Base-by-base conservation (phyloP, 2,888 invertebrate genomes). In the Xylota segnis region DNA sequence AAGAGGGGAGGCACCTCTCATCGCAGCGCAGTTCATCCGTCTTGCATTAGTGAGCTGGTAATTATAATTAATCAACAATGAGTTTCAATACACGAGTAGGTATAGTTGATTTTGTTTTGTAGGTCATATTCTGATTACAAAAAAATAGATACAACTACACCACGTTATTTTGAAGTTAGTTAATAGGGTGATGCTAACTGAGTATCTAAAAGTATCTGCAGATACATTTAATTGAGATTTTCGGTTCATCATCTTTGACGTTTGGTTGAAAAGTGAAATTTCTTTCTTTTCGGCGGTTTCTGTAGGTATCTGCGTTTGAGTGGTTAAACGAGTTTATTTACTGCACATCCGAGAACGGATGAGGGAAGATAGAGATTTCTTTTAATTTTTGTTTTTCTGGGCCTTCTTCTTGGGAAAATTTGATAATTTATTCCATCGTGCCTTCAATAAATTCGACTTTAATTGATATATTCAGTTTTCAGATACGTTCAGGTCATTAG, bases 21-120 rank as follows among this genome's bases (percentile, higher is more conserved):
- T 23, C 23, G 29, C n/a, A n/a, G n/a, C 10, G n/a, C 18, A 12
- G 59, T 18, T 54, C 27, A 50, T 10, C n/a, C 34, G 71, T 40
- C n/a, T 34, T 68, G 74, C 52, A 68, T 68, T 74, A 63, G 66
- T 63, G 63, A 78, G 54, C 56, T 56, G 75, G 70, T 75, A 75
- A 76, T 83, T 78, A 78, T 45, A 75, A 74, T 76, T 76, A 77
- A 84, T 65, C 75, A 75, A 81, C 84, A 81, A 84, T 84, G 68
- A 50, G 34, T 61, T 70, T 66, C 47, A 58, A 56, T 16, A 68
- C 50, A 68, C 50, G 32, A 43, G 40, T 72, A 47, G 5, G 54
- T 23, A 23, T 23, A 23, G 23, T 23, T 23, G 43, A 9, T 59
- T 27, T 72, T 29, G 45, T 43, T 70, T 76, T 71, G 29, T 84